Evolutionary conservation across 2,797 vertebrate species (phyloP).

Genomic region (Danio tinwini): DNA sequence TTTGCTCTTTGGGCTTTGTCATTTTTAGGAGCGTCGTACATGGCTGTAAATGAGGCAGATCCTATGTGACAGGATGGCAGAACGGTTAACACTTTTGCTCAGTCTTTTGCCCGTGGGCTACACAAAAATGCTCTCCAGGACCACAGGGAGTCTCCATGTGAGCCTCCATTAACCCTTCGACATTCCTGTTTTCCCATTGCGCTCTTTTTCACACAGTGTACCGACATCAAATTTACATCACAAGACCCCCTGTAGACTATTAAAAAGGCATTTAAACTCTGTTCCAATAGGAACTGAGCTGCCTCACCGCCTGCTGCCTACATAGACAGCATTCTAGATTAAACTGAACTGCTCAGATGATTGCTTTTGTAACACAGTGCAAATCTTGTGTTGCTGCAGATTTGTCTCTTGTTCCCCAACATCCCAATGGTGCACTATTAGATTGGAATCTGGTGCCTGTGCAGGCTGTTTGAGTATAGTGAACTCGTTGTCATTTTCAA

Average conservation of each 20-base stretch:
- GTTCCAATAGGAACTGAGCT: not conserved
- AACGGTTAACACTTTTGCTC: conserved; percentile 69
- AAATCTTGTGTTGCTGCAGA: too few relatives aligned
- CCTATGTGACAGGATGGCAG: conserved; percentile 72
- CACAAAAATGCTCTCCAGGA: conserved; percentile 31
- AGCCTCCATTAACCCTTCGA: conserved; percentile 58
- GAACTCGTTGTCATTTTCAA: too few relatives aligned
- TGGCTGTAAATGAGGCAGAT: conserved; percentile 69
- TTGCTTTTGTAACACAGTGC: not conserved
- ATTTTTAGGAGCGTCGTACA: conserved; percentile 58
- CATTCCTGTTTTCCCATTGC: conserved; percentile 2
- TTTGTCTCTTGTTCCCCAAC: too few relatives aligned
- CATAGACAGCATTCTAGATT: not conserved
- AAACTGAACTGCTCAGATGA: not conserved
- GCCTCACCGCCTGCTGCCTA: not conserved
- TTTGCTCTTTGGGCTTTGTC: conserved; percentile 60
- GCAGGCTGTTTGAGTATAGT: too few relatives aligned
- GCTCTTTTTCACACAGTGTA: not conserved
- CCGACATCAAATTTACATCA: not conserved
- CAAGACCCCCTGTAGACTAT: not conserved
- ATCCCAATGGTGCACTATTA: too few relatives aligned
- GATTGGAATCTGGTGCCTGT: too few relatives aligned
- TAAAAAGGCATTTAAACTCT: conserved; percentile 1
- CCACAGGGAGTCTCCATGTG: conserved; percentile 67
- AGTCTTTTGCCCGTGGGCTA: conserved; percentile 66